Percentiles rank a stretch among this genome's conserved stretches.
Conservation (phyloP, 2,113 vertebrate genomes). For the Peromyscus californicus region DNA sequence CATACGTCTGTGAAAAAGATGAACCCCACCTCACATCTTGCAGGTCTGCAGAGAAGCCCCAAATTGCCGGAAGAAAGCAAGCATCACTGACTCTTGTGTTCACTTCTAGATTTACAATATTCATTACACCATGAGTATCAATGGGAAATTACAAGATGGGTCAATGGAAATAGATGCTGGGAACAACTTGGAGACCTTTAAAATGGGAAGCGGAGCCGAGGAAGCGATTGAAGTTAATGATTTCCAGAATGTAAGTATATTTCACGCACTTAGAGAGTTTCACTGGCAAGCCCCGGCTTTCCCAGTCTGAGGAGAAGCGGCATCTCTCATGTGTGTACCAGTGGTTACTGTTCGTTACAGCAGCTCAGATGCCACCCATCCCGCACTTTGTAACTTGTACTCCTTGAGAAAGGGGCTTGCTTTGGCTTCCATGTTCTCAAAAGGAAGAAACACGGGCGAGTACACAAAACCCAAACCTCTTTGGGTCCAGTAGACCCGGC, state of each 20-base stretch:
- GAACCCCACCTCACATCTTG: neutral
- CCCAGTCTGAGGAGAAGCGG: constrained; percentile 33
- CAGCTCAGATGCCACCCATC: neutral
- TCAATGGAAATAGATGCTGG: constrained; percentile 96
- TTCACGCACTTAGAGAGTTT: constrained; percentile 29
- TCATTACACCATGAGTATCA: constrained; percentile 96
- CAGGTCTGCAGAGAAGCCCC: constrained; percentile 24
- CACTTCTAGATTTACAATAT: constrained; percentile 94
- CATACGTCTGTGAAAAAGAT: constrained; percentile 1
- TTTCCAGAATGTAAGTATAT: constrained; percentile 95
- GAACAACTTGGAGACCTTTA: constrained; percentile 96
- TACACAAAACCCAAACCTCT: neutral
- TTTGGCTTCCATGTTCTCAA: neutral
- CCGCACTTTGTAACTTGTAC: no score
- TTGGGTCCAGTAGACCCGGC: neutral
- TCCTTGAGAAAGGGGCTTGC: neutral
- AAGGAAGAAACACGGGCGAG: neutral
- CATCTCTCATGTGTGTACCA: constrained; percentile 43
- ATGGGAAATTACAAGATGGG: constrained; percentile 94
- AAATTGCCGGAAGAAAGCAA: neutral
- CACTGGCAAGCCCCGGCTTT: neutral
- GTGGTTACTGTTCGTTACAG: neutral
- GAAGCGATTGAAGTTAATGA: constrained; percentile 95
- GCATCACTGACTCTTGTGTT: constrained; percentile 58
- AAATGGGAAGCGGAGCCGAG: constrained; percentile 91